These are phyloP conservation scores for Cantharis lateralis DNA, from an alignment of 2,888 invertebrate species.

Conservation along the genomic window DNA sequence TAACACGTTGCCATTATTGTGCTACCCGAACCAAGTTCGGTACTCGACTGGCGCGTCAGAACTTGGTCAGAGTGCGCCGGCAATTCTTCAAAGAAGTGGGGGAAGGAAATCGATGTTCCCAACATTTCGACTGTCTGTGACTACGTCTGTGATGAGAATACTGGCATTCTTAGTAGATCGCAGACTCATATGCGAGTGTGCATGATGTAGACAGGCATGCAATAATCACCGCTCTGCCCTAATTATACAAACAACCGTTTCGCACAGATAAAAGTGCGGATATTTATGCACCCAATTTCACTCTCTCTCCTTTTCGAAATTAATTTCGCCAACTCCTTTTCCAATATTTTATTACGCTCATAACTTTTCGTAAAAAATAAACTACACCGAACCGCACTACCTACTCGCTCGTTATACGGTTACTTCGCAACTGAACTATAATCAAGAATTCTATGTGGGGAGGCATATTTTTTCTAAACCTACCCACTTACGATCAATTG, in stretches of 20 bases:
- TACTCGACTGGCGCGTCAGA: slow-evolving; percentile 48
- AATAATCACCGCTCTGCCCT: slow-evolving; percentile 52
- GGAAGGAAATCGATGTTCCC: slow-evolving; percentile 57
- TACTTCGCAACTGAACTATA: background rate
- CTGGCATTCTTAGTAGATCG: slow-evolving; percentile 24
- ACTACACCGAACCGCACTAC: background rate
- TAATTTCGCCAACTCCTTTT: background rate
- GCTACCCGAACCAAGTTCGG: slow-evolving; percentile 47
- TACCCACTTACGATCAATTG: background rate
- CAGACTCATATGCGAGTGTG: slow-evolving; percentile 19
- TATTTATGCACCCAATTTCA: background rate
- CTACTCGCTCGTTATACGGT: background rate
- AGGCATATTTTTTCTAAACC: background rate
- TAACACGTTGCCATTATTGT: slow-evolving; percentile 53
- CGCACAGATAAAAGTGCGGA: background rate
- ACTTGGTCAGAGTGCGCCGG: slow-evolving; percentile 25
- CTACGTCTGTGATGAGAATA: slow-evolving; percentile 53
- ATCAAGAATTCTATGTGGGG: background rate
- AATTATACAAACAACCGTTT: slow-evolving; percentile 49
- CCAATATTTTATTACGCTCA: background rate
- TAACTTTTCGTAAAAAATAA: background rate
- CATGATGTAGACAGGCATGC: slow-evolving; percentile 26
- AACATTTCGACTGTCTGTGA: slow-evolving; percentile 53
- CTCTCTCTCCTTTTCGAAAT: background rate
- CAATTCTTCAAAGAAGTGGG: slow-evolving; percentile 46